These are phyloP conservation scores for Lepidostoma basale DNA, from an alignment of 1,140 invertebrate species.

Conservation along the genomic window DNA sequence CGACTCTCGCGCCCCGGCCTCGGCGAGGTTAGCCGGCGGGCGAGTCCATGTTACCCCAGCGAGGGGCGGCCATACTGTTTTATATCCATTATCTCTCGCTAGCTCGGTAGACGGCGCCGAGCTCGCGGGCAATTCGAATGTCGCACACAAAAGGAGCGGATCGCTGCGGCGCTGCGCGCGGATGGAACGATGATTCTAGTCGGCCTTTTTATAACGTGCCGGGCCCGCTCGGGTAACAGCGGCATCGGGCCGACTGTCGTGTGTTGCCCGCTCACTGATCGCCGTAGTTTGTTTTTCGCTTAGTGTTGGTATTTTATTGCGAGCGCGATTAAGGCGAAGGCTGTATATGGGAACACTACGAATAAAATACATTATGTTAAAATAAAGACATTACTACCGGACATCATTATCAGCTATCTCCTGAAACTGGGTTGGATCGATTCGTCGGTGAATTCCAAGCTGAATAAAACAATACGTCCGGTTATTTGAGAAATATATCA, in stretches of 20 bases:
- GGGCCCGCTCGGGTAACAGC: background rate
- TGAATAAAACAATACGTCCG: too few species aligned
- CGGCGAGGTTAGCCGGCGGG: conserved; percentile 34
- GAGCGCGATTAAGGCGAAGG: conserved; percentile 23
- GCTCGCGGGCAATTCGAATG: background rate
- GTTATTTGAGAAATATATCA: too few species aligned
- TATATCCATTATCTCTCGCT: background rate
- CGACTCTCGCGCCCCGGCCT: conserved; percentile 20
- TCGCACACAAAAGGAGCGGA: background rate
- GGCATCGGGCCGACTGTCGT: background rate
- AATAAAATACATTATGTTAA: background rate
- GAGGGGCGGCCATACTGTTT: conserved; percentile 16
- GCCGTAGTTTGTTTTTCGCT: background rate
- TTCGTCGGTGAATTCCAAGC: too few species aligned
- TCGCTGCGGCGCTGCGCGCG: too few species aligned
- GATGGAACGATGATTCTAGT: too few species aligned
- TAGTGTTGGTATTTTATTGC: conserved; percentile 16
- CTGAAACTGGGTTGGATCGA: too few species aligned
- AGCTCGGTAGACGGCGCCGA: background rate
- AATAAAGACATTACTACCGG: conserved; percentile 7
- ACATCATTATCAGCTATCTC: background rate
- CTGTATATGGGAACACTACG: background rate
- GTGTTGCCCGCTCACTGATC: too few species aligned
- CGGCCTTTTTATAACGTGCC: background rate
- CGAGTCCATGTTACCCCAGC: conserved; percentile 35